Base-by-base conservation (phyloP, 2,113 vertebrate species). In the Pteronura brasiliensis region DNA sequence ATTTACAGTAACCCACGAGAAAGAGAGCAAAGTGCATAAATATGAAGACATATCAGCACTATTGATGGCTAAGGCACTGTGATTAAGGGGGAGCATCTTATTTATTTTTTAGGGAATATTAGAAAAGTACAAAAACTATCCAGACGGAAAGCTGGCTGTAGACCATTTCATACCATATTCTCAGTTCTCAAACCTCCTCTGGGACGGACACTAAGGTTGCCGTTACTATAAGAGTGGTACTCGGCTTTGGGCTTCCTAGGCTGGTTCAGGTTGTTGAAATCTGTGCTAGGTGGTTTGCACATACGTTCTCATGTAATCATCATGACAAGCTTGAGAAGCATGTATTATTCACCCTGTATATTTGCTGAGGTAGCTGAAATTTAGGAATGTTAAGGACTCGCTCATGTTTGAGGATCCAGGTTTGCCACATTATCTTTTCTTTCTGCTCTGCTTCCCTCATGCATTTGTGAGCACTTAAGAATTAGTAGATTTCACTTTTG, bases 41-140 rank as follows among this genome's bases (percentile, higher is more conserved):
- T 39, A 23, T 49, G 52, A 63, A 55, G 44, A 21, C 49, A 8
- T 15, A 74, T 18, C 27, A 76, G 4, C n/a, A 55, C 17, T 55
- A 25, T 29, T 27, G 7, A 27, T 55, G n/a, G 9, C 18, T 27
- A 49, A 20, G 23, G 27, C 10, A 44, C 42, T 67, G 20, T 31
- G 13, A 5, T 87, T 39, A 14, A 80, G 31, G 25, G 57, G 29
- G 8, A 52, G 1, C 7, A 69, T 36, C 15, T 44, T 18, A 20
- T 77, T 88, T 49, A 65, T 55, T 74, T 92, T 49, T 82, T 83
- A 83, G 11, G 59, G 55, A 80, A 27, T 47, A 49, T 39, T 89
- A 14, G 42, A 72, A 47, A 44, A 36, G 4, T 18, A 52, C 34
- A 76, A 47, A 27, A 59, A 67, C 1, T 36, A 47, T 72, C 25